Conservation (phyloP, 2,113 vertebrate genomes). For the Neomonachus schauinslandi region DNA sequence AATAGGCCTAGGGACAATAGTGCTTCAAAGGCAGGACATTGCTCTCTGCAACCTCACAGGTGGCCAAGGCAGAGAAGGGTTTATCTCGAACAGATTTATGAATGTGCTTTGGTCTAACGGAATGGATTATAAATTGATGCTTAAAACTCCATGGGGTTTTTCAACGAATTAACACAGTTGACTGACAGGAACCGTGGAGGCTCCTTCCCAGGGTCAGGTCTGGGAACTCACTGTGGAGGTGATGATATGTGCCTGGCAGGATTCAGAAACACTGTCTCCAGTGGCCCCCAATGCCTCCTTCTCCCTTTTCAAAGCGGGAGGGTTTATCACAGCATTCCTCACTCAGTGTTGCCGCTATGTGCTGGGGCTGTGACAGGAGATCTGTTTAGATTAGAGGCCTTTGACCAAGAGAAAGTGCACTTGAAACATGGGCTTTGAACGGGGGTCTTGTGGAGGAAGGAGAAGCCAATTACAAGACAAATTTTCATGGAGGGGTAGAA, state of each 20-base stretch:
- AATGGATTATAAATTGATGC: not conserved
- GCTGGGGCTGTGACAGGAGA: not conserved
- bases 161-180: not conserved
- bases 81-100: accelerated
- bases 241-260: not conserved
- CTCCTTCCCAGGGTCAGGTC: not conserved
- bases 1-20: not conserved
- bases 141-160: not conserved
- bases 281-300: accelerated
- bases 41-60: accelerated
- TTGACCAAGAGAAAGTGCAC: accelerated
- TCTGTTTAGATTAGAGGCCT: not conserved
- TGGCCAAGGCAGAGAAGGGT: not conserved
- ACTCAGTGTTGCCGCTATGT: accelerated
- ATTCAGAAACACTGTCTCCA: accelerated
- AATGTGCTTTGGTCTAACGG: not conserved
- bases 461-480: not conserved
- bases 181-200: accelerated
- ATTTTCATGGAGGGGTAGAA: not conserved
- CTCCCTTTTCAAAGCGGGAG: accelerated
- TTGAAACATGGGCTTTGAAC: not conserved
- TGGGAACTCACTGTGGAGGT: accelerated
- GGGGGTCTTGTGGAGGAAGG: not conserved
- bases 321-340: accelerated
- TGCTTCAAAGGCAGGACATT: not conserved